Base-by-base conservation (phyloP, 2,888 invertebrate genomes). In the Hemistola chrysoprasaria region DNA sequence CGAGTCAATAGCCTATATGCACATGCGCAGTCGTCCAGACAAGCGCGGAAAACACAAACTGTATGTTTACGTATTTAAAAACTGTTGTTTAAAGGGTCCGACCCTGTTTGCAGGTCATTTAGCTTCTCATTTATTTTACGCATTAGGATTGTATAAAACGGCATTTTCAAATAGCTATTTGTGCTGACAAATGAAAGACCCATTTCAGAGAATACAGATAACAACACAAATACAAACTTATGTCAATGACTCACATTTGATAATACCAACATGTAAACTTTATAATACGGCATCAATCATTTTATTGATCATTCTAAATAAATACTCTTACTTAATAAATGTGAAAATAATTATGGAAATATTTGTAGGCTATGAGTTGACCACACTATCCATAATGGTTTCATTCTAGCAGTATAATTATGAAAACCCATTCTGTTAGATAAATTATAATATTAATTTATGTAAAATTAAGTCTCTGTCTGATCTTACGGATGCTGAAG, bases 1-100 rank as follows among this genome's bases (percentile, higher is more conserved):
- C 75, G 7, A 80, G 74, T 78, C 86, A 88, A 88, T 88, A 88
- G 75, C 87, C 75, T 42, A 73, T 57, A 79, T 78, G 73, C 49
- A 71, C 46, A 9, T 79, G 82, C 68, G 72, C 64, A 40, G 74
- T 79, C 56, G 56, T 60, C 47, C 35, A 55, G 54, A 58, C 69
- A 30, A 60, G 68, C 62, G 63, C 74, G 41, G 63, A 71, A 44
- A 60, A 77, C 47, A 75, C 67, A 70, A 79, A 84, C 78, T 82
- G 64, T 80, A 65, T 78, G 78, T 82, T 86, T 78, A 78, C 80
- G 50, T 82, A 80, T 57, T 64, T 80, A 73, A 85, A 82, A 78
- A 79, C 77, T 48, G 73, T 82, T 67, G 72, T 80, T 69, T 82
- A 52, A 65, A 50, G 36, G 36, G 56, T 53, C 11, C 27, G 23